These are phyloP conservation scores for Lepilemur septentrionalis DNA, from an alignment of 2,797 vertebrate species.

Conservation along the genomic window DNA sequence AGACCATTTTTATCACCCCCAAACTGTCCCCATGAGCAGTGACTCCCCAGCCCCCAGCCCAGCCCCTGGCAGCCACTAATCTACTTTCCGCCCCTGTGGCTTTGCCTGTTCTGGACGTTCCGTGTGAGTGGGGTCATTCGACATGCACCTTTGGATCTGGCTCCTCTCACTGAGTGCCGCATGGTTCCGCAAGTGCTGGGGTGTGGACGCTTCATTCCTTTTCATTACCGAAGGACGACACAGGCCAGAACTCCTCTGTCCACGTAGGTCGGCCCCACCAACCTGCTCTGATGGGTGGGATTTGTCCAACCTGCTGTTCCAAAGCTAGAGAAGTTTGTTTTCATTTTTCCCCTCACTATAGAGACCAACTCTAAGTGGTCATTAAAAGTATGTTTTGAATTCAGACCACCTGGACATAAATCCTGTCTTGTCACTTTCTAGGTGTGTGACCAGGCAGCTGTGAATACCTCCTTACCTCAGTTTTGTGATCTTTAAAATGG, in stretches of 20 bases:
- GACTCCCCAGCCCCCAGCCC: accelerated
- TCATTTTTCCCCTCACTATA: not conserved
- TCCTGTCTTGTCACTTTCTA: too few relatives aligned
- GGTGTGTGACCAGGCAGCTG: too few relatives aligned
- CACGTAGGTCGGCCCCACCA: not conserved
- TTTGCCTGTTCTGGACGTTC: not conserved
- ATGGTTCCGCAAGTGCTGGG: accelerated
- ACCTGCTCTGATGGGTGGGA: accelerated
- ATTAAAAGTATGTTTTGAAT: not conserved
- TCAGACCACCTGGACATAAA: not conserved
- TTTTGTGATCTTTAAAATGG: not conserved
- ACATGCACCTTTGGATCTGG: not conserved
- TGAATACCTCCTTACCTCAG: not conserved
- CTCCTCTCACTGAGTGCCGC: not conserved
- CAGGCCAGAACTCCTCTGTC: not conserved
- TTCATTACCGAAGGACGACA: not conserved
- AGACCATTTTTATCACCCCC: not conserved
- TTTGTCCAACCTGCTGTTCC: too few relatives aligned
- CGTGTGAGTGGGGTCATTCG: accelerated
- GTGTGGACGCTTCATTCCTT: not conserved
- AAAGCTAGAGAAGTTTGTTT: not conserved
- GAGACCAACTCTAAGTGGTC: not conserved
- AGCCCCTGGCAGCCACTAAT: accelerated
- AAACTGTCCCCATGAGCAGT: accelerated
- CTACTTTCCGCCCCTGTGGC: too few relatives aligned